A percentile compares a stretch with the other conserved stretches of the same genome.
These are phyloP conservation scores for Catocala fraxini DNA, from an alignment of 2,888 invertebrate genomes.

Conservation along the genomic window DNA sequence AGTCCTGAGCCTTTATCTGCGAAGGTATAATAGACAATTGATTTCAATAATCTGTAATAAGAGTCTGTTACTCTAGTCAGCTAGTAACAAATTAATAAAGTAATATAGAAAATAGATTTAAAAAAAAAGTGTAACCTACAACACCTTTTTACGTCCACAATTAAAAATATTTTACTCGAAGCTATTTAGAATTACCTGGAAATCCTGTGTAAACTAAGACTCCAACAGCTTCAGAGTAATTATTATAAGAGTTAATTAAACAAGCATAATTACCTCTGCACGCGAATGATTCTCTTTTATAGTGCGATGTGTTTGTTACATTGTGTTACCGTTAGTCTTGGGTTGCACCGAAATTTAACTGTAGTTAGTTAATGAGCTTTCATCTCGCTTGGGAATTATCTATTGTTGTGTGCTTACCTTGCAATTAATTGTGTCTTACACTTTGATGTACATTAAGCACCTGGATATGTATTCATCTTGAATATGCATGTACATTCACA, in stretches of 20 bases:
- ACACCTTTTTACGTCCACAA: too few relatives aligned
- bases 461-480: too few relatives aligned
- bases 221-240: slow-evolving; percentile 24
- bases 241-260: slow-evolving; percentile 58
- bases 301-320: slow-evolving; percentile 73
- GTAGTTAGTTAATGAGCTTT: slow-evolving; percentile 20
- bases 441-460: too few relatives aligned
- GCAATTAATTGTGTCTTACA: too few relatives aligned
- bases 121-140: too few relatives aligned
- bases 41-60: background rate
- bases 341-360: slow-evolving; percentile 32
- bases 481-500: too few relatives aligned
- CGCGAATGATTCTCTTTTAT: slow-evolving; percentile 74
- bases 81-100: too few relatives aligned
- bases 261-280: slow-evolving; percentile 57
- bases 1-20: too few relatives aligned
- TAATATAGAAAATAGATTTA: too few relatives aligned
- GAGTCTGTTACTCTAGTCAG: too few relatives aligned
- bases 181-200: background rate
- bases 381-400: background rate
- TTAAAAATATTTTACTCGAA: too few relatives aligned
- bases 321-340: slow-evolving; percentile 50
- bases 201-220: slow-evolving; percentile 5
- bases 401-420: too few relatives aligned
- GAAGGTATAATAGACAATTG: background rate